Conservation (phyloP, 1,140 invertebrate species). For the Meloidogyne floridensis region DNA sequence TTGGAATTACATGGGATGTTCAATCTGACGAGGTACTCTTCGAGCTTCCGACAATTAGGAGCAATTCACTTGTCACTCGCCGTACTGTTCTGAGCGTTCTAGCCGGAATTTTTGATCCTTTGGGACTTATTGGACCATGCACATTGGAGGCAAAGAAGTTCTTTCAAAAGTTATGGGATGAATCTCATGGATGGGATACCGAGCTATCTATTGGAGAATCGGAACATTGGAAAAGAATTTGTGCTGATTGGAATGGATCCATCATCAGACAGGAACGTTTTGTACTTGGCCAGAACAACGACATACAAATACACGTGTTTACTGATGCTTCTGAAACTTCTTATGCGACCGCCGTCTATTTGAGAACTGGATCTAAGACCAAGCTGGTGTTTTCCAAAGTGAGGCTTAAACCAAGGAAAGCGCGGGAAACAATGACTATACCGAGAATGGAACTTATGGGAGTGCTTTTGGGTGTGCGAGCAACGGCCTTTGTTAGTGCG, state of each 20-base stretch:
- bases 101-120: too few relatives aligned
- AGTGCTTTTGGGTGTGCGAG: not conserved
- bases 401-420: constrained; percentile 31
- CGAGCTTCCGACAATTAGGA: not conserved
- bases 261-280: too few relatives aligned
- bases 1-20: not conserved
- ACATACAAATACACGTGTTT: constrained; percentile 36
- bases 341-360: constrained; percentile 40
- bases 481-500: not conserved
- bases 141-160: too few relatives aligned
- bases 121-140: too few relatives aligned
- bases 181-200: too few relatives aligned
- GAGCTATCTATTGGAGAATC: too few relatives aligned
- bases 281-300: too few relatives aligned
- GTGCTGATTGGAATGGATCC: too few relatives aligned
- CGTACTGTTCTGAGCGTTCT: too few relatives aligned
- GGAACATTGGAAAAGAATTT: too few relatives aligned
- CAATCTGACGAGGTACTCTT: not conserved
- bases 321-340: constrained; percentile 37
- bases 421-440: constrained; percentile 19
- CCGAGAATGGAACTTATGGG: constrained; percentile 44
- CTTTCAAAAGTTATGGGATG: too few relatives aligned
- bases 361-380: not conserved
- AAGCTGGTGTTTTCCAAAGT: constrained; percentile 35
- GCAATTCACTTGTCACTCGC: too few relatives aligned